These are phyloP conservation scores for Leptinotarsa undecemlineata DNA, from an alignment of 1,140 invertebrate genomes.

Conservation along the genomic window DNA sequence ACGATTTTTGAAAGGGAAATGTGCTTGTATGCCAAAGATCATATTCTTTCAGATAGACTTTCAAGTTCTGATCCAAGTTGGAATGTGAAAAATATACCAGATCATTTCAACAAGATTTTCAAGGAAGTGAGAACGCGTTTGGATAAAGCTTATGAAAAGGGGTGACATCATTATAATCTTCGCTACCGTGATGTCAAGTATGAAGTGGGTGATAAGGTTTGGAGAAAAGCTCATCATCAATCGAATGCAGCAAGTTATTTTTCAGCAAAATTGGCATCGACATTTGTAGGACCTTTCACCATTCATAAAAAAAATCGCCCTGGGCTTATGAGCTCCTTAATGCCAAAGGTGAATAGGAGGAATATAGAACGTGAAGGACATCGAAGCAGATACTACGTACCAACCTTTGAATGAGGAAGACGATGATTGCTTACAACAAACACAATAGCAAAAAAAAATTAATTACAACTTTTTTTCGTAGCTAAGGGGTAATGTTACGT, in stretches of 20 bases:
- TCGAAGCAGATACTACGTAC: not conserved
- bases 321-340: conserved; percentile 5
- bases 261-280: not conserved
- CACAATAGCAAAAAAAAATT: too few relatives aligned
- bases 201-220: not conserved
- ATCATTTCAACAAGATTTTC: conserved; percentile 5
- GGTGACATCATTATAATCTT: not conserved
- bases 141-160: not conserved
- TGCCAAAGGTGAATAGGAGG: not conserved
- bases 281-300: not conserved
- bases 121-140: not conserved
- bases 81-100: not conserved
- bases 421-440: too few relatives aligned
- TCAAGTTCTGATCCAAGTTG: not conserved
- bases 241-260: not conserved
- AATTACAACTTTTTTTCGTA: too few relatives aligned
- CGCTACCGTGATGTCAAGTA: not conserved
- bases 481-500: too few relatives aligned
- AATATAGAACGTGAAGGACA: conserved; percentile 1
- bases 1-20: conserved; percentile 23
- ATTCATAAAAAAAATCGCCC: not conserved
- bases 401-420: too few relatives aligned
- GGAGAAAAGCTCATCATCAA: not conserved
- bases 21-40: not conserved
- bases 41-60: not conserved